Percentiles rank a stretch among this genome's conserved stretches.
Evolutionary conservation across 2,888 invertebrate species (phyloP).

Genomic region (Thecophora atra): DNA sequence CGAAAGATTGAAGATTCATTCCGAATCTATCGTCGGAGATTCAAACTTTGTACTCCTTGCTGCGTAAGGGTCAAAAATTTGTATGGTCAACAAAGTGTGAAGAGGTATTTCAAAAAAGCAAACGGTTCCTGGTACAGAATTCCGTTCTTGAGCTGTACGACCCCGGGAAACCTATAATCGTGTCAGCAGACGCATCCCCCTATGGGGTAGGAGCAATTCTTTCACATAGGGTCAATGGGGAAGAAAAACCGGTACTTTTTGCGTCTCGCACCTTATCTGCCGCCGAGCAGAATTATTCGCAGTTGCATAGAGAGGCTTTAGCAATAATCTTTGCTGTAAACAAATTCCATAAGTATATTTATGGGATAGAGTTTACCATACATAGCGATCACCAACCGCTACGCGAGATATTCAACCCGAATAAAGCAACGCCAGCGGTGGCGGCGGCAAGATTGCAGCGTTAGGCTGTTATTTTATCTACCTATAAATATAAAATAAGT

Average conservation of each 20-base stretch:
- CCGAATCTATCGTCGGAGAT: constrained; percentile 27
- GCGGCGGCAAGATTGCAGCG: constrained; percentile 32
- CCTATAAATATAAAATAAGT: constrained; percentile 28
- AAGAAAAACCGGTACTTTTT: too few species aligned
- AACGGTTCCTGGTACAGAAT: too few species aligned
- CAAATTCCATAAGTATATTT: constrained; percentile 52
- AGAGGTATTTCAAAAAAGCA: constrained; percentile 7
- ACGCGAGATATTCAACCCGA: constrained; percentile 32
- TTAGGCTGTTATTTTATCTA: constrained; percentile 34
- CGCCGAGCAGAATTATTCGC: constrained; percentile 37
- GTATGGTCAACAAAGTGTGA: constrained; percentile 12
- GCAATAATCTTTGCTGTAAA: constrained; percentile 41
- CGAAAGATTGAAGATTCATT: constrained; percentile 33
- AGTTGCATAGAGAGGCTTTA: constrained; percentile 38
- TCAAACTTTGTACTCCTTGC: constrained; percentile 5
- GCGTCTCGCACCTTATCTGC: constrained; percentile 26
- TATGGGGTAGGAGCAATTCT: too few species aligned
- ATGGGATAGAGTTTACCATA: constrained; percentile 48
- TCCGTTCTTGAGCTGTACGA: too few species aligned
- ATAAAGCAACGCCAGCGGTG: constrained; percentile 25
- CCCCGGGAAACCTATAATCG: too few species aligned
- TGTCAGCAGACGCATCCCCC: too few species aligned
- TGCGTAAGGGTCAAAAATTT: constrained; percentile 12
- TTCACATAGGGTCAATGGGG: too few species aligned
- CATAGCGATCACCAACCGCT: constrained; percentile 31